These are phyloP conservation scores for Oscheius sp. DNA, from an alignment of 2,888 invertebrate genomes.

Conservation along the genomic window DNA sequence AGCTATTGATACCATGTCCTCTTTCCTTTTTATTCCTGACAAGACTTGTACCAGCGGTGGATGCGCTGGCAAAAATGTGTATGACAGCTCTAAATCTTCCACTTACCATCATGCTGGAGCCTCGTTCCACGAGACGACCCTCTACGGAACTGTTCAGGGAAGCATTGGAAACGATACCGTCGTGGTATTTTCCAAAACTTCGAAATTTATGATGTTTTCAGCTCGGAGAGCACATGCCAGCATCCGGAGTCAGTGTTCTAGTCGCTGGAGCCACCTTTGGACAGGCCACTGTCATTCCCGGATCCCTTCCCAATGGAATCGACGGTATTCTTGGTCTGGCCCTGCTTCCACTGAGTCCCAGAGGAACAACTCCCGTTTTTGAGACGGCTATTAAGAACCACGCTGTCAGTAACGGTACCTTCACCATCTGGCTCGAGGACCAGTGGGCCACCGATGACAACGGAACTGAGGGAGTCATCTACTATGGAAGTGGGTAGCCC, in stretches of 20 bases:
- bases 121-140: slow-evolving; percentile 9
- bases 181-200: not conserved
- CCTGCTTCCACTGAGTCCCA: not conserved
- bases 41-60: slow-evolving; percentile 8
- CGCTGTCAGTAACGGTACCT: slow-evolving; percentile 7
- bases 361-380: slow-evolving; percentile 14
- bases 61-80: slow-evolving; percentile 8
- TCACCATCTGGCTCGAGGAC: slow-evolving; percentile 35
- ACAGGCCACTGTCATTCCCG: slow-evolving; percentile 12
- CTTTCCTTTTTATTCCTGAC: slow-evolving; percentile 30
- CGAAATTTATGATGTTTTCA: not conserved
- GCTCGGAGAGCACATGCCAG: slow-evolving; percentile 20
- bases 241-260: slow-evolving; percentile 1
- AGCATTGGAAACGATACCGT: slow-evolving; percentile 23
- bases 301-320: slow-evolving; percentile 6
- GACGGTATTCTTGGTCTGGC: slow-evolving; percentile 34
- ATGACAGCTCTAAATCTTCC: slow-evolving; percentile 7
- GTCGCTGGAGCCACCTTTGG: slow-evolving; percentile 28
- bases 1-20: slow-evolving; percentile 24
- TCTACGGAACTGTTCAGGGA: slow-evolving; percentile 23
- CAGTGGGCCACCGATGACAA: slow-evolving; percentile 29
- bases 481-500: slow-evolving; percentile 32
- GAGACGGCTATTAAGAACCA: slow-evolving; percentile 9
- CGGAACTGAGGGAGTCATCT: slow-evolving; percentile 37
- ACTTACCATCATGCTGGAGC: not conserved